These are phyloP conservation scores for Craniophora ligustri DNA, from an alignment of 2,888 invertebrate species.

Conservation along the genomic window DNA sequence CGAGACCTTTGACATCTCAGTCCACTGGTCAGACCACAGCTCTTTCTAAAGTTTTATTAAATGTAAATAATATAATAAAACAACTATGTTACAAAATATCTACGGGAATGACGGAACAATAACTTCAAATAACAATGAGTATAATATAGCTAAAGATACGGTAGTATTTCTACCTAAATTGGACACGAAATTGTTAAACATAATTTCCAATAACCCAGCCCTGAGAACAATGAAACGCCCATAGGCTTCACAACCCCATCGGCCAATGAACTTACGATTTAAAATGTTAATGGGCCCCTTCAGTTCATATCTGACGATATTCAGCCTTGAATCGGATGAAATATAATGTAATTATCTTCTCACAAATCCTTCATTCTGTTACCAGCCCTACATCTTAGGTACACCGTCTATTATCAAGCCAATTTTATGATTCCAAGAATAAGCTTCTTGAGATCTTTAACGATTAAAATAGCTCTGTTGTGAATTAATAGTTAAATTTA, in stretches of 20 bases:
- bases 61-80: too few species aligned
- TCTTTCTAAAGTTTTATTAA: too few species aligned
- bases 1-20: too few species aligned
- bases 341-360: conserved; percentile 57
- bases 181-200: conserved; percentile 37
- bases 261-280: conserved; percentile 40
- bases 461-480: too few species aligned
- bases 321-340: conserved; percentile 49
- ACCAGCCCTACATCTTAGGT: conserved; percentile 42
- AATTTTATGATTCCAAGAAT: conserved; percentile 55
- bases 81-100: too few species aligned
- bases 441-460: too few species aligned
- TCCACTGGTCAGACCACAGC: too few species aligned
- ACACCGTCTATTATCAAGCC: conserved; percentile 51
- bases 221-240: conserved; percentile 29
- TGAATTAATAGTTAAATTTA: too few species aligned
- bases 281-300: conserved; percentile 44
- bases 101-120: too few species aligned
- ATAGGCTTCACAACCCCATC: conserved; percentile 35
- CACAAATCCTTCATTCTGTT: conserved; percentile 26
- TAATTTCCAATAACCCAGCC: conserved; percentile 23
- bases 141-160: conserved; percentile 3
- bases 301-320: conserved; percentile 38
- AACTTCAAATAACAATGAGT: background rate
- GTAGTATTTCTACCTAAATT: conserved; percentile 30